A percentile compares a stretch with the other conserved stretches of the same genome.
Evolutionary conservation across 2,797 vertebrate species (phyloP).

Genomic region (Mionectes olivaceus): DNA sequence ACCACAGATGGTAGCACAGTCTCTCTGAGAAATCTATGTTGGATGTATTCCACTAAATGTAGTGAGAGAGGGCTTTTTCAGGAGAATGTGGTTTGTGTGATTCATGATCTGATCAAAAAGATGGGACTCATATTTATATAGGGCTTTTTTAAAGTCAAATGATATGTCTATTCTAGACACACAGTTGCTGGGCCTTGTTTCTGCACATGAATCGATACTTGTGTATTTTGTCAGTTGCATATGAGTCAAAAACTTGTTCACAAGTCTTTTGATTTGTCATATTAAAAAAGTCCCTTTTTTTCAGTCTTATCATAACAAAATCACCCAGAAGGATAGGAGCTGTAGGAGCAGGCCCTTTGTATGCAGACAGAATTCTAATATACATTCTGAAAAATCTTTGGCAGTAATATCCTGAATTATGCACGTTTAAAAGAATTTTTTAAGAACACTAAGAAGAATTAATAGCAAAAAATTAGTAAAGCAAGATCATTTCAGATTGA

Average conservation of each 20-base stretch:
- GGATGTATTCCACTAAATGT: neutral
- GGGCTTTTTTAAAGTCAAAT: neutral
- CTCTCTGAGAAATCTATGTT: neutral
- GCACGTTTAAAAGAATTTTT: neutral
- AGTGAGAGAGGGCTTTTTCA: neutral
- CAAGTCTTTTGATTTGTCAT: neutral
- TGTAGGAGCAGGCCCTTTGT: neutral
- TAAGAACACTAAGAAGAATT: neutral
- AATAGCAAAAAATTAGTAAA: neutral
- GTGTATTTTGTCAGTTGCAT: neutral
- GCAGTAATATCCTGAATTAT: neutral
- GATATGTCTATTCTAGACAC: neutral
- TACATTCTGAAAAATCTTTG: neutral
- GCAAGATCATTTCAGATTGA: neutral
- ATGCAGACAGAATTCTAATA: neutral
- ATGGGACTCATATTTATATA: neutral
- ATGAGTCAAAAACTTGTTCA: neutral
- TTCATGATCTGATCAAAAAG: neutral
- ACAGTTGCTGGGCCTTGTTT: neutral
- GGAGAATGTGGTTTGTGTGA: neutral
- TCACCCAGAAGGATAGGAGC: neutral
- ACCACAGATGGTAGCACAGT: neutral
- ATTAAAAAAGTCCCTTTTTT: neutral
- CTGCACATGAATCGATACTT: neutral
- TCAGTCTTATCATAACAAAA: neutral